A percentile compares a stretch with the other conserved stretches of the same genome.
These are phyloP conservation scores for Crotalus helleri DNA, from an alignment of 2,113 vertebrate species.

Conservation along the genomic window DNA sequence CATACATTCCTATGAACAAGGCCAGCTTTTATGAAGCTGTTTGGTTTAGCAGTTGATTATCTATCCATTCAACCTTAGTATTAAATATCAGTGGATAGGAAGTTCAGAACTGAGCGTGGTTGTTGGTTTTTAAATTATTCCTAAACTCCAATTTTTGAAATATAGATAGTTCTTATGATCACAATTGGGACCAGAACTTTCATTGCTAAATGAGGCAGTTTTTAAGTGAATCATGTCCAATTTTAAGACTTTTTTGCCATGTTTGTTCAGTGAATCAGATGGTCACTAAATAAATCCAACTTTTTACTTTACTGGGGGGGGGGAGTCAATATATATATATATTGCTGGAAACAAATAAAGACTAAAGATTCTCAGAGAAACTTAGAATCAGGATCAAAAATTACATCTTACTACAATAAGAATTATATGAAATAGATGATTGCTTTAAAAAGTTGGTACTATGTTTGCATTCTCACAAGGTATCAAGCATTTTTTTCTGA, in stretches of 20 bases:
- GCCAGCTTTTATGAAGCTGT: not conserved
- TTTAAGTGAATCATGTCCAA: not conserved
- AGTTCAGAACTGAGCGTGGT: not conserved
- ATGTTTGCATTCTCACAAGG: not conserved
- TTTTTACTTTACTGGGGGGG: not conserved
- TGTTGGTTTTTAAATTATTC: not conserved
- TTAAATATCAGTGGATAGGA: not conserved
- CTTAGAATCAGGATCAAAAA: not conserved
- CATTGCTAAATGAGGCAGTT: not conserved
- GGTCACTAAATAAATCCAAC: not conserved
- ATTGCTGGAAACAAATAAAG: not conserved
- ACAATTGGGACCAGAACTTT: not conserved
- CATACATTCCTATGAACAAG: conserved; percentile 16
- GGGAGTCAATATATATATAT: not conserved
- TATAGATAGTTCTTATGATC: not conserved
- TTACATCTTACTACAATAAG: not conserved
- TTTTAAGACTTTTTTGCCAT: not conserved
- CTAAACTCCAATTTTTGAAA: not conserved
- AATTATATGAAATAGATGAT: not conserved
- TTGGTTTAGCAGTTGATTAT: not conserved
- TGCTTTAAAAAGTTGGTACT: not conserved
- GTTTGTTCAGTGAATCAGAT: not conserved
- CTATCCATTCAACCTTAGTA: not conserved
- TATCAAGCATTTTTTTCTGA: not conserved
- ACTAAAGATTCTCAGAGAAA: not conserved